Percentiles rank a stretch among this genome's conserved stretches.
Evolutionary conservation across 2,888 invertebrate species (phyloP).

Genomic region (Netelia virgata): DNA sequence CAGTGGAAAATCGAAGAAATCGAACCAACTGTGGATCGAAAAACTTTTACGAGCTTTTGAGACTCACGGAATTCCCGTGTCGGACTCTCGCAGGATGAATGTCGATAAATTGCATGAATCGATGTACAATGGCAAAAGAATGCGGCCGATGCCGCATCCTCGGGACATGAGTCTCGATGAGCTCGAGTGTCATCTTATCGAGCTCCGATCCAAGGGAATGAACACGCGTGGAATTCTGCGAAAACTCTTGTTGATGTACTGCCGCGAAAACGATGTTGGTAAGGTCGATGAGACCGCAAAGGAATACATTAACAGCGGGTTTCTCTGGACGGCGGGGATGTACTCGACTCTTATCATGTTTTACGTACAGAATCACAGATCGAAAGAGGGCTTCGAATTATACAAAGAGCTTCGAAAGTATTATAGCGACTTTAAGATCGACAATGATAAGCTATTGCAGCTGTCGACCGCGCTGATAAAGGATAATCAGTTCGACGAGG

Average conservation of each 20-base stretch:
- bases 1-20: slow-evolving; percentile 81
- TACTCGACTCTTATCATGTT: slow-evolving; percentile 88
- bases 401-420: slow-evolving; percentile 86
- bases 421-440: slow-evolving; percentile 87
- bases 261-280: slow-evolving; percentile 86
- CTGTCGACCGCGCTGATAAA: slow-evolving; percentile 88
- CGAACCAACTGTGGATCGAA: slow-evolving; percentile 80
- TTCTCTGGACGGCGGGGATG: slow-evolving; percentile 87
- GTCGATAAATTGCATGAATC: neutral
- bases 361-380: slow-evolving; percentile 86
- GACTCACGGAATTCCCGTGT: slow-evolving; percentile 73
- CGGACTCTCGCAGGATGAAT: neutral
- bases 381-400: slow-evolving; percentile 86
- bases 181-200: slow-evolving; percentile 88
- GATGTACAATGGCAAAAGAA: neutral
- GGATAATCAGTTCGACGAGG: slow-evolving; percentile 71
- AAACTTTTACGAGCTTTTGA: slow-evolving; percentile 72
- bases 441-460: slow-evolving; percentile 89
- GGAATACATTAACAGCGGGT: slow-evolving; percentile 86
- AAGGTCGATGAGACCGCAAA: slow-evolving; percentile 86
- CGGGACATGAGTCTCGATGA: slow-evolving; percentile 88
- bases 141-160: slow-evolving; percentile 72
- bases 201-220: slow-evolving; percentile 89
- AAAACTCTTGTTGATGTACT: slow-evolving; percentile 87
- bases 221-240: slow-evolving; percentile 89